Evolutionary conservation across 2,113 vertebrate species (phyloP).

Genomic region (Serilophus lunatus): DNA sequence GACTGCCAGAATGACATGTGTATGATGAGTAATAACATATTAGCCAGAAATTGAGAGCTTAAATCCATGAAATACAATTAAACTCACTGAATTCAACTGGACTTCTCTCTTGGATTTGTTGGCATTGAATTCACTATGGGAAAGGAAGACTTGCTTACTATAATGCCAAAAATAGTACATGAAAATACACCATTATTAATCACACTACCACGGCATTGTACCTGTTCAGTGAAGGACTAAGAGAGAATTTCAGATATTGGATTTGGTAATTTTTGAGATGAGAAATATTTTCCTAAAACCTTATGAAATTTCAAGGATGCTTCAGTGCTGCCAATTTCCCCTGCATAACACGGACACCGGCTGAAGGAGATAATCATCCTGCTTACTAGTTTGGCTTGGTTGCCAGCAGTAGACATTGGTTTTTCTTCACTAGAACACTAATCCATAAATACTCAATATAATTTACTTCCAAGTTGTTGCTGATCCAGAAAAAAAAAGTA

Average conservation of each 20-base stretch:
- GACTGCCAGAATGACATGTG: background rate
- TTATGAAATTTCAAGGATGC: background rate
- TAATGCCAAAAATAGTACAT: background rate
- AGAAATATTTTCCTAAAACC: background rate
- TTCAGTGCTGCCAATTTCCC: background rate
- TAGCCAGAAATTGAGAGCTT: background rate
- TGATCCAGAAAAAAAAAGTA: background rate
- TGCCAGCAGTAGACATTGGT: background rate
- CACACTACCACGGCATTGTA: background rate
- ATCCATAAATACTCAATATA: background rate
- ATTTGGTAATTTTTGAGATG: background rate
- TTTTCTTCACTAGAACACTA: background rate
- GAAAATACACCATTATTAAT: background rate
- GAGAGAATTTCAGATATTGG: background rate
- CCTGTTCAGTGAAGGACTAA: background rate
- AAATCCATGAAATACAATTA: background rate
- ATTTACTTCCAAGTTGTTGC: background rate
- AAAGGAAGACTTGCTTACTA: background rate
- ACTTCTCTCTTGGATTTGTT: background rate
- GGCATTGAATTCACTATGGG: background rate
- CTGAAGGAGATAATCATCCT: background rate
- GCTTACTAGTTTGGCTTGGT: background rate
- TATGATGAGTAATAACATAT: background rate
- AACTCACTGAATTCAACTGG: background rate
- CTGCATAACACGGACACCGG: background rate